phyloP scores from a whole-genome alignment of 2,888 invertebrate species.

The Pimpla rufipes region DNA sequence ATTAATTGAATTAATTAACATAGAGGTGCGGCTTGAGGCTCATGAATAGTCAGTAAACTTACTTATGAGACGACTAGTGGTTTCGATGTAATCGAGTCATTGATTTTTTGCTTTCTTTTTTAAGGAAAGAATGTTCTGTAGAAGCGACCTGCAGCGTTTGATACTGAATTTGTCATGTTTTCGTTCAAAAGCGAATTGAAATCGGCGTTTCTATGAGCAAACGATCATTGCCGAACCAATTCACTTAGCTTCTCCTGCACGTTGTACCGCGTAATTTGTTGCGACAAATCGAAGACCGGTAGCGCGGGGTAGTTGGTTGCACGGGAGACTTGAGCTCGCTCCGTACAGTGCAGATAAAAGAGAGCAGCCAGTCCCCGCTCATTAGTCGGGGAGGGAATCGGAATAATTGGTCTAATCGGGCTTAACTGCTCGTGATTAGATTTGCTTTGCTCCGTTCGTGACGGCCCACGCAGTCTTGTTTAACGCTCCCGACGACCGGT shows the following conservation, averaged over 20 bases:
- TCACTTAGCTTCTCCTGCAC: neutral
- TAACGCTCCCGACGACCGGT: conserved; percentile 68
- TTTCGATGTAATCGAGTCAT: no score
- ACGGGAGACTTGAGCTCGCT: conserved; percentile 9
- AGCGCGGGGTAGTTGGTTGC: conserved; percentile 1
- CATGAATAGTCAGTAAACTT: no score
- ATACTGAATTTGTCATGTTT: neutral
- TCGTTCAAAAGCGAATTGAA: neutral
- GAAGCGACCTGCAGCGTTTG: no score
- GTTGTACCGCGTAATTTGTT: neutral
- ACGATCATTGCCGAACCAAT: neutral
- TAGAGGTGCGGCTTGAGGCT: no score
- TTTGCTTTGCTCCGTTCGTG: conserved; percentile 82
- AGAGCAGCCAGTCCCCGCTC: conserved; percentile 67
- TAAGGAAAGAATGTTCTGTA: no score
- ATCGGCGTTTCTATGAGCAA: neutral
- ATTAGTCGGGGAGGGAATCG: conserved; percentile 79
- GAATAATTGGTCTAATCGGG: conserved; percentile 84
- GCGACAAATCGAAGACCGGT: conserved; percentile 3
- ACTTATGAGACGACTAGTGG: no score
- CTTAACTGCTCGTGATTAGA: conserved; percentile 84
- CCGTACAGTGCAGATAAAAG: conserved; percentile 68
- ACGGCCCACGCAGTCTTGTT: conserved; percentile 80
- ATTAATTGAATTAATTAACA: no score
- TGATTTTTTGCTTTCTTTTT: no score